Conservation (phyloP, 2,797 vertebrate genomes). For the Sebastes ruberrimus region DNA sequence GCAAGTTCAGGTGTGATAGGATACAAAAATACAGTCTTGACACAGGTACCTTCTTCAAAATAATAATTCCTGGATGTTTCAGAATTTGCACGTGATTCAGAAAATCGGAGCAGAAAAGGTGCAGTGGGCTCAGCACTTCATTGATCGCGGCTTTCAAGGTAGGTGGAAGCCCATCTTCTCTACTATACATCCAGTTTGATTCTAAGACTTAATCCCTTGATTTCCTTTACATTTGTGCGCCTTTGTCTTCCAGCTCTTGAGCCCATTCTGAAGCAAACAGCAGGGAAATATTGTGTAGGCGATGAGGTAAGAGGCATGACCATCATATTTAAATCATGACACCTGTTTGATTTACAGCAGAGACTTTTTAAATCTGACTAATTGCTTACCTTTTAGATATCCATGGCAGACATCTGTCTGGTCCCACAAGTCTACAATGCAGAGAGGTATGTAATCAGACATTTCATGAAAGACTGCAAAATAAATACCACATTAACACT, state of each 20-base stretch:
- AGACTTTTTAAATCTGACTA: background rate
- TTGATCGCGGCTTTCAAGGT: slow-evolving; percentile 91
- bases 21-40: background rate
- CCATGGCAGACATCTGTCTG: slow-evolving; percentile 96
- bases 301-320: slow-evolving; percentile 85
- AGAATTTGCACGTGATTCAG: slow-evolving; percentile 90
- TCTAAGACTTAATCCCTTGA: background rate
- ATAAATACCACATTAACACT: background rate
- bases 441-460: slow-evolving; percentile 83
- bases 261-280: slow-evolving; percentile 86
- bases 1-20: background rate
- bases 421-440: slow-evolving; percentile 96
- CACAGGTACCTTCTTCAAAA: background rate
- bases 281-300: slow-evolving; percentile 91
- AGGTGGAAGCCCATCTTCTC: background rate
- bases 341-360: background rate
- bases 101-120: slow-evolving; percentile 86
- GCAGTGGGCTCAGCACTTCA: slow-evolving; percentile 91
- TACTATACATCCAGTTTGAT: background rate
- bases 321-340: background rate
- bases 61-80: slow-evolving; percentile 25
- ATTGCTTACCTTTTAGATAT: slow-evolving; percentile 82
- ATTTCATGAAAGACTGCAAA: background rate
- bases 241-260: slow-evolving; percentile 87
- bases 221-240: background rate